Base-by-base conservation (phyloP, 2,888 invertebrate species). In the Hydriomena furcata region DNA sequence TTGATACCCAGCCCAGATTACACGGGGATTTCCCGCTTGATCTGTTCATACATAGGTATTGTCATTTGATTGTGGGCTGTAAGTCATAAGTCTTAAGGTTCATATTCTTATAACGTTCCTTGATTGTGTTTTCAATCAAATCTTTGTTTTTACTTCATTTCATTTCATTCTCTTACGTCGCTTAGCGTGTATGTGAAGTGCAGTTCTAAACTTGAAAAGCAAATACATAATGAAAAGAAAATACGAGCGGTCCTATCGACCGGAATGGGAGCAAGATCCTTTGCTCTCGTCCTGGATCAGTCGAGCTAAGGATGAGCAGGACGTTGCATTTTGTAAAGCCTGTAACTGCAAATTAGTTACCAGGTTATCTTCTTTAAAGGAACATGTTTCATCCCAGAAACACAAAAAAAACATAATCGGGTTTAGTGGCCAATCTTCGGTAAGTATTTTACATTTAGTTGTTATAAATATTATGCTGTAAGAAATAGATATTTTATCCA, bases 311-410 rank as follows among this genome's bases (percentile, higher is more conserved):
- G 41, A 38, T 27, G 27, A 41, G 11, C 31, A 21, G 10, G 31
- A 41, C 24, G 23, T 21, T 31, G 41, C 41, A 31, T 41, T 31
- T 31, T 41, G 41, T 31, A 41, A 41, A 41, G 41, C 41, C 24
- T 32, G 41, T 12, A 41, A 41, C 23, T 31, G 23, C 24, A 41
- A 41, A 32, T 23, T 41, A 24, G 30, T 24, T 11, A 31, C 32
- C 31, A 30, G 41, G 24, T 31, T 41, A 11, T 30, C 41, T 41
- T 41, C 41, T 10, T 31, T 41, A 31, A 41, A 41, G 21, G 40
- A 41, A 30, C 40, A 41, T 30, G 11, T 28, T 30, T 21, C 21
- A 30, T 41, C 40, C 20, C 30, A 28, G 21, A 41, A 41, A 41
- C 32, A 41, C 31, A 25, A 27, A 32, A 41, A 41, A 31, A 21